These are phyloP conservation scores for Carterocephalus palaemon DNA, from an alignment of 2,888 invertebrate genomes.

Conservation along the genomic window DNA sequence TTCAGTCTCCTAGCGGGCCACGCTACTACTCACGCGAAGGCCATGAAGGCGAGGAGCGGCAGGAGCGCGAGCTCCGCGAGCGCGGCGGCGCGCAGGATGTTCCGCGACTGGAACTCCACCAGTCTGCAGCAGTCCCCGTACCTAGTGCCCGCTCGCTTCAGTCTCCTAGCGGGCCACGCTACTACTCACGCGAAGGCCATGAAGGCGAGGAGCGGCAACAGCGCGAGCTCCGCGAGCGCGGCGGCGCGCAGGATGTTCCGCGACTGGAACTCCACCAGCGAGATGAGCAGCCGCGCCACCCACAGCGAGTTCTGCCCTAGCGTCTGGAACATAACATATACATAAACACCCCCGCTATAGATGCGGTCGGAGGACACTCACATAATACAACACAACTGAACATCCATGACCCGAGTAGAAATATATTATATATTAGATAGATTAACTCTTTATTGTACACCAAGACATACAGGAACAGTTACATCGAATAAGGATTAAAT, in stretches of 20 bases:
- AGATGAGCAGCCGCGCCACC: constrained; percentile 91
- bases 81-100: constrained; percentile 93
- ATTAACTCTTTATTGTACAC: too few relatives aligned
- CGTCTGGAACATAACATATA: constrained; percentile 83
- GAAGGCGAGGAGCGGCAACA: constrained; percentile 90
- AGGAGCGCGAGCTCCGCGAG: constrained; percentile 96
- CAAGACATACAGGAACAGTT: too few relatives aligned
- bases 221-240: constrained; percentile 94
- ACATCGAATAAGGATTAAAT: too few relatives aligned
- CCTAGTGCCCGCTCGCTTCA: too few relatives aligned
- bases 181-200: constrained; percentile 91
- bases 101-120: constrained; percentile 82
- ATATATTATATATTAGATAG: too few relatives aligned
- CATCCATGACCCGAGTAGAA: too few relatives aligned
- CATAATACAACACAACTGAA: too few relatives aligned
- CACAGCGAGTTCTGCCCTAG: constrained; percentile 95
- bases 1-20: too few relatives aligned
- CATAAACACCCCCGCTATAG: neutral
- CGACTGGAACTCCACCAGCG: constrained; percentile 93
- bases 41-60: constrained; percentile 88
- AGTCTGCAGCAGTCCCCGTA: neutral
- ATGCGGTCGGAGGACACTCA: neutral
- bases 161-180: too few relatives aligned
- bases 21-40: constrained; percentile 92
- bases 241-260: constrained; percentile 93